Evolutionary conservation across 2,888 invertebrate genomes (phyloP), one percentile per base, ranked within the genome.

Genomic region (Petrophora chlorosata): DNA sequence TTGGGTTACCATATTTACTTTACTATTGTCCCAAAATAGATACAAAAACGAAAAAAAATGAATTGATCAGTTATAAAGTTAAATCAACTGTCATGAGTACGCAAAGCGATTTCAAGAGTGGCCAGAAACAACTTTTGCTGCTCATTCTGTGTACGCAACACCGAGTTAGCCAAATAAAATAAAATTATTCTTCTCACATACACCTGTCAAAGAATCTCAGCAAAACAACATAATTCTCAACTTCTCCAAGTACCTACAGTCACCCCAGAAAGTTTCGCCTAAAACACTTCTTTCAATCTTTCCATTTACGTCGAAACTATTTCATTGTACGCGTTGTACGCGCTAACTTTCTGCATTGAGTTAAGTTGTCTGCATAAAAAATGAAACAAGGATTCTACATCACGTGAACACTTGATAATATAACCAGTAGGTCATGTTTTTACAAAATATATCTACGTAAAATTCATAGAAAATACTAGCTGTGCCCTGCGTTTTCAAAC

Each of bases 321-420:
- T 53, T 51, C 44, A 56, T 47, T 59, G 53, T 56, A 30, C 30
- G 29, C 38, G 28, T 47, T 59, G 53, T 56, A 30, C 30, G 29
- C 38, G 28, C 52, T 51, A 59, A 56, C 56, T 59, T 59, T 59
- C 39, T 49, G 47, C 49, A 44, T 56, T 34, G 51, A 53, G 47
- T 56, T 51, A 54, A 56, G 48, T 56, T 59, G 59, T 42, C 44
- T 44, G 49, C 33, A 52, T 52, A 52, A 59, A 56, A 59, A 56
- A 59, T 46, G 44, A 51, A 51, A 47, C 53, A 44, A 47, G 53
- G 49, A 34, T 38, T 44, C 38, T 25, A 36, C 25, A 34, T 49
- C 39, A 32, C 14, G 26, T 10, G 22, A 19, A 30, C n/a, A 17
- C 29, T 47, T 25, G 12, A 35, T 3, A 16, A 15, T 4, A 7